Percentiles rank a stretch among this genome's conserved stretches.
These are phyloP conservation scores for Sabatieria punctata DNA, from an alignment of 2,888 invertebrate genomes.

Conservation along the genomic window DNA sequence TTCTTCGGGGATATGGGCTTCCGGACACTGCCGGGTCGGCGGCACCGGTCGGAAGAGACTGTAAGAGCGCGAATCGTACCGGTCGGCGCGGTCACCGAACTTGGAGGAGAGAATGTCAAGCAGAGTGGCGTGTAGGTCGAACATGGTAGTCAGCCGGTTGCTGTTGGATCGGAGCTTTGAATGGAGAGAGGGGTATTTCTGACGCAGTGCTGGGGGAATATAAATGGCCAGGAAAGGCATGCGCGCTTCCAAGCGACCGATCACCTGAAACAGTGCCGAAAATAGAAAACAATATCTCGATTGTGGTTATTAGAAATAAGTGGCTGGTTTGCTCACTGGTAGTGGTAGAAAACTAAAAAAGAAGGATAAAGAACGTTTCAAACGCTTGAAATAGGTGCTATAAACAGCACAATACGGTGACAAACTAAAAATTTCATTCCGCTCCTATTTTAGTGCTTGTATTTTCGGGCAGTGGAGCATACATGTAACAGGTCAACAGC, in stretches of 20 bases:
- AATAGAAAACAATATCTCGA: too few species aligned
- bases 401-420: too few species aligned
- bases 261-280: slow-evolving; percentile 14
- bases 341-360: too few species aligned
- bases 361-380: too few species aligned
- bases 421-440: too few species aligned
- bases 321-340: too few species aligned
- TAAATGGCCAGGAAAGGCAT: slow-evolving; percentile 32
- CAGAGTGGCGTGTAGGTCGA: slow-evolving; percentile 32
- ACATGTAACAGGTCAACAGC: too few species aligned
- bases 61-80: slow-evolving; percentile 6
- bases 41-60: slow-evolving; percentile 15
- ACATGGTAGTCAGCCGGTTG: slow-evolving; percentile 32
- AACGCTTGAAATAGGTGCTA: too few species aligned
- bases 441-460: too few species aligned
- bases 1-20: slow-evolving; percentile 20
- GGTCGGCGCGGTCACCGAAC: background rate
- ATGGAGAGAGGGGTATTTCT: slow-evolving; percentile 24
- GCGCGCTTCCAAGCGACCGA: slow-evolving; percentile 35
- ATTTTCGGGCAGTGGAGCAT: too few species aligned
- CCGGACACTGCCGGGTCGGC: slow-evolving; percentile 13
- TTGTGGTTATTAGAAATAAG: too few species aligned
- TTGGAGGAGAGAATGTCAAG: slow-evolving; percentile 10
- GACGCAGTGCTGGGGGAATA: slow-evolving; percentile 26
- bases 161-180: slow-evolving; percentile 27